These are phyloP conservation scores for Phasianus colchicus DNA, from an alignment of 2,113 vertebrate species.

Conservation along the genomic window DNA sequence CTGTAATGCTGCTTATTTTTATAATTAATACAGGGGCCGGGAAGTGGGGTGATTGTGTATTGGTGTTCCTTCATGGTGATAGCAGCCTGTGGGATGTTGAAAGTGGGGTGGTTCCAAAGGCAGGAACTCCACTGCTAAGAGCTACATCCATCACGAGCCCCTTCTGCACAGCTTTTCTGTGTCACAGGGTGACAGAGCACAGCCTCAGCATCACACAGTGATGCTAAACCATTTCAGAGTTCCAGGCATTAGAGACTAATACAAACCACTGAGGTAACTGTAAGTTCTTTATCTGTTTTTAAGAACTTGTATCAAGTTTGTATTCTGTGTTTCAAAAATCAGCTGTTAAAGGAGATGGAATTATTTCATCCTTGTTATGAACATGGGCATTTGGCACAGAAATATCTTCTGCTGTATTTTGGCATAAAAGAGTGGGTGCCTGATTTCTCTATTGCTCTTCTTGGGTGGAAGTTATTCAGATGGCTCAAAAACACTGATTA, in stretches of 20 bases:
- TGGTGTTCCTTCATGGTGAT: background rate
- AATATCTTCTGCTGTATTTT: background rate
- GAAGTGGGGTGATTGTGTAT: background rate
- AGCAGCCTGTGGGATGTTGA: accelerated
- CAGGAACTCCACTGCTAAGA: background rate
- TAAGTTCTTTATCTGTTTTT: background rate
- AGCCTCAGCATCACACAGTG: background rate
- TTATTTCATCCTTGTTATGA: background rate
- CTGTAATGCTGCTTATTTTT: background rate
- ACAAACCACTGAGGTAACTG: no score
- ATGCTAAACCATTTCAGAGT: background rate
- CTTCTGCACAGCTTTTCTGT: accelerated
- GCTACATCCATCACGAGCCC: background rate
- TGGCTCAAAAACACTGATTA: background rate
- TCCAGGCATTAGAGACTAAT: background rate
- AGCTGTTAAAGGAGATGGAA: background rate
- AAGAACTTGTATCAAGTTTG: background rate
- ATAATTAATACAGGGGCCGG: background rate
- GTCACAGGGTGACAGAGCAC: no score
- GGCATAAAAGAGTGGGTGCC: no score
- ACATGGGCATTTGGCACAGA: background rate
- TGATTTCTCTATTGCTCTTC: background rate
- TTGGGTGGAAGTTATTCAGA: background rate
- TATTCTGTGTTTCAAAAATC: background rate
- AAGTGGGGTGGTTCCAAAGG: accelerated